Conservation (phyloP, 1,140 invertebrate species). For the Cryptotermes secundus region DNA sequence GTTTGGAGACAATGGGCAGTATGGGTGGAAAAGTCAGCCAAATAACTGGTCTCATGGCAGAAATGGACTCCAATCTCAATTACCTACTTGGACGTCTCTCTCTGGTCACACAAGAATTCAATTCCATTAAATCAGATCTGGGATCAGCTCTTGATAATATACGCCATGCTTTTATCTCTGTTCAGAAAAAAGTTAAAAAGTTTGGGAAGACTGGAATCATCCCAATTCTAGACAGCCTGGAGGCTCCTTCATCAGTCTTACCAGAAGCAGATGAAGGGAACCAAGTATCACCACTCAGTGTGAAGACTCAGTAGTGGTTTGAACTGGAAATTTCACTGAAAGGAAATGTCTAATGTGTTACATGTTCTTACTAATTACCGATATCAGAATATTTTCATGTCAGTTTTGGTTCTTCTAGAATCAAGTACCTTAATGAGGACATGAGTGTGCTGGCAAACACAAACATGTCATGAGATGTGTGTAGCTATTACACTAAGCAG, state of each 20-base stretch:
- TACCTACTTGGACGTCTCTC: slow-evolving; percentile 77
- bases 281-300: slow-evolving; percentile 12
- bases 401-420: neutral
- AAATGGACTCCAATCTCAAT: slow-evolving; percentile 83
- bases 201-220: slow-evolving; percentile 37
- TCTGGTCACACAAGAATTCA: slow-evolving; percentile 83
- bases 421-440: neutral
- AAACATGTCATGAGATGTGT: too few species aligned
- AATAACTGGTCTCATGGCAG: slow-evolving; percentile 76
- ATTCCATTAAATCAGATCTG: slow-evolving; percentile 74
- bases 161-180: slow-evolving; percentile 63
- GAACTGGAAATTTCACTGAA: neutral
- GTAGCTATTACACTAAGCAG: neutral
- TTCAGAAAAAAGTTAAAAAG: slow-evolving; percentile 57
- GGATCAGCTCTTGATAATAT: slow-evolving; percentile 71
- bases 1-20: slow-evolving; percentile 73
- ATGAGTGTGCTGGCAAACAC: neutral
- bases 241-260: neutral
- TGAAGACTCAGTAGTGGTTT: neutral
- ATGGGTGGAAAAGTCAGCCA: slow-evolving; percentile 77
- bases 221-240: slow-evolving; percentile 14
- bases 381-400: neutral
- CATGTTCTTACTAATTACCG: slow-evolving; percentile 12
- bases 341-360: neutral
- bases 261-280: slow-evolving; percentile 3